Conservation (phyloP, 2,113 vertebrate genomes). For the Gyps fulvus region DNA sequence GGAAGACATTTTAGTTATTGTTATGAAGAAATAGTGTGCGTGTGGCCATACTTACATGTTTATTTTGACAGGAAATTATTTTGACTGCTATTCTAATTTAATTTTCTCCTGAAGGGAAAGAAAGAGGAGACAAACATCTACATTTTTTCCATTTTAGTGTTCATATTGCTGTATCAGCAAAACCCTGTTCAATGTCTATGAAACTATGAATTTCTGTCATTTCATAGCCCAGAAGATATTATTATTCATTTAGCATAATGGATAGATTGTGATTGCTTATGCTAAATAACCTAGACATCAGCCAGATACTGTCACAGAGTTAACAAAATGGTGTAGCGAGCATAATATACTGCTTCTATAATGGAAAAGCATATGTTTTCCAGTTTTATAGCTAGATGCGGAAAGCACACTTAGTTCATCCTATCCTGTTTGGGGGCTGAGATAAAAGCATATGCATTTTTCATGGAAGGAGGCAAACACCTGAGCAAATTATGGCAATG, state of each 20-base stretch:
- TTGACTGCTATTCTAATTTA: neutral
- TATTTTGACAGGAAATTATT: conserved; percentile 10
- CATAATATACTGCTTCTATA: neutral
- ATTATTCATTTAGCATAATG: conserved; percentile 29
- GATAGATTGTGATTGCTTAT: conserved; percentile 17
- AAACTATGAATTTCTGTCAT: conserved; percentile 9
- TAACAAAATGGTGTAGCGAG: neutral
- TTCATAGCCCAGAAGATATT: neutral
- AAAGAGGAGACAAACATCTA: neutral
- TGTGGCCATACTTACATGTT: neutral
- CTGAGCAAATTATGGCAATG: neutral
- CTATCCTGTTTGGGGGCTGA: neutral
- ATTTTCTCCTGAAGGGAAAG: conserved; percentile 4
- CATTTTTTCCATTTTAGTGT: neutral
- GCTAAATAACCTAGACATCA: conserved; percentile 32
- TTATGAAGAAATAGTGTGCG: neutral
- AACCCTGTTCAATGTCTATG: neutral
- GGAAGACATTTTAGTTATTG: neutral
- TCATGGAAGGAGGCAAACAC: neutral
- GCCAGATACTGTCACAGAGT: neutral
- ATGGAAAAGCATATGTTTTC: neutral
- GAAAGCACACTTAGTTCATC: neutral
- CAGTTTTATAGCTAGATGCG: neutral
- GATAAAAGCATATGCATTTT: neutral
- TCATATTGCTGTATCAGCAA: neutral